A percentile compares a stretch with the other conserved stretches of the same genome.
Evolutionary conservation across 2,113 vertebrate genomes (phyloP).

Genomic region (Mystacornis crossleyi): DNA sequence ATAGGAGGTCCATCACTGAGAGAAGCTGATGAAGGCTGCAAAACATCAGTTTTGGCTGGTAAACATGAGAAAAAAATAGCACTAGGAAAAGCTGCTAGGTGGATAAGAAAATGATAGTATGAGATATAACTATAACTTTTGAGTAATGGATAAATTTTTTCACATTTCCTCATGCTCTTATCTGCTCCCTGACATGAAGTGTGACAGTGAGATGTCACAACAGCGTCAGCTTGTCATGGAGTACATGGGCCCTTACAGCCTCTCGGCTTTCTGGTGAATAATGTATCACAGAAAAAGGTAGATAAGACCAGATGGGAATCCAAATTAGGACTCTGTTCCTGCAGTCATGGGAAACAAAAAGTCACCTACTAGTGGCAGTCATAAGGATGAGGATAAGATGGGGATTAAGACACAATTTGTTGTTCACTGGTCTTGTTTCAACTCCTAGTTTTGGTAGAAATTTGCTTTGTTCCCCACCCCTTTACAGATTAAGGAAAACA

Average conservation of each 20-base stretch:
- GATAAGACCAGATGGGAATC: not conserved
- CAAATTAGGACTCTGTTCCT: not conserved
- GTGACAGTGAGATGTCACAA: not conserved
- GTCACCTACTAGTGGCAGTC: not conserved
- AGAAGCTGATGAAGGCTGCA: not conserved
- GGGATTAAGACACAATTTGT: not conserved
- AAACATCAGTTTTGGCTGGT: not conserved
- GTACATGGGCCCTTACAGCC: not conserved
- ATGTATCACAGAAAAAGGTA: not conserved
- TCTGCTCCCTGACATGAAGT: not conserved
- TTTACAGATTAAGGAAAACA: not conserved
- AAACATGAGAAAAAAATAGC: not conserved
- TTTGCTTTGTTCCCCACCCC: not conserved
- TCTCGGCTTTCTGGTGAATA: not conserved
- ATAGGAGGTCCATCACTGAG: not conserved
- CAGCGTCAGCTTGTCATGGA: accelerated
- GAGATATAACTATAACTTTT: not conserved
- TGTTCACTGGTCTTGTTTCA: not conserved
- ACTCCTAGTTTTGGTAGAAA: not conserved
- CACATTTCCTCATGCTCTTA: not conserved
- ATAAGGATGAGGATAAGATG: not conserved
- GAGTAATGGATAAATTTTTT: not conserved
- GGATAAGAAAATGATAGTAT: not conserved
- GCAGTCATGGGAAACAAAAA: not conserved
- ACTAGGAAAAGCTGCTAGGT: not conserved